Evolutionary conservation across 1,140 invertebrate species (phyloP), one percentile per base, ranked within the genome.

Genomic region (Antheraea pernyi): DNA sequence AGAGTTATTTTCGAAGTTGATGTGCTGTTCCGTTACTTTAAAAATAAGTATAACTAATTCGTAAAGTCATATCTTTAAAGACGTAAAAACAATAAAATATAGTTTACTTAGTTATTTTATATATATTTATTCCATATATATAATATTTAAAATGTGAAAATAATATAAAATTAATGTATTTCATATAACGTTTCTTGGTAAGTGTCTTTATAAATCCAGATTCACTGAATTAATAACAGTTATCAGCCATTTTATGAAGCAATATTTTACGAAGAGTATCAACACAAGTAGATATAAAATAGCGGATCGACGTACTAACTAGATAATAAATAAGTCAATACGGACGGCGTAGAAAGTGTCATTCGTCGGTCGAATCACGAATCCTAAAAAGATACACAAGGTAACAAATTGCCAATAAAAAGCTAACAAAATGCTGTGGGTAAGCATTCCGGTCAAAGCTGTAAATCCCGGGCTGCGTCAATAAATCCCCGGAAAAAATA

Each of bases 401-500:
- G 83, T 85, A 86, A 85, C 80, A 84, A 89, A 89, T 83, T 87
- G 84, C 77, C 86, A 84, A 87, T 89, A 89, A 89, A 89, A 89
- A 86, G 81, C 82, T 86, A 87, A 86, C 85, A 84, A 86, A 88
- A 86, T 83, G 80, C 72, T 81, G 77, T 80, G 82, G 85, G 84
- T 87, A 85, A 84, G 81, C 80, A 84, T 87, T 85, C 80, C 81
- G 86, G 82, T 85, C 86, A 82, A 83, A 85, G 84, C 81, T 87
- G 86, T 87, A 87, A 89, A 87, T 89, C 86, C 74, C 30, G 69
- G 71, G 69, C 70, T 71, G 53, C 72, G 72, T 74, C 73, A 74
- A 86, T 89, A 89, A 89, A 89, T 89, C 80, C 79, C 66, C 71
- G 67, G 69, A 83, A 82, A 74, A 84, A 83, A 83, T 87, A 85